Evolutionary conservation across 1,140 invertebrate species (phyloP).

Genomic region (Cydia splendana): DNA sequence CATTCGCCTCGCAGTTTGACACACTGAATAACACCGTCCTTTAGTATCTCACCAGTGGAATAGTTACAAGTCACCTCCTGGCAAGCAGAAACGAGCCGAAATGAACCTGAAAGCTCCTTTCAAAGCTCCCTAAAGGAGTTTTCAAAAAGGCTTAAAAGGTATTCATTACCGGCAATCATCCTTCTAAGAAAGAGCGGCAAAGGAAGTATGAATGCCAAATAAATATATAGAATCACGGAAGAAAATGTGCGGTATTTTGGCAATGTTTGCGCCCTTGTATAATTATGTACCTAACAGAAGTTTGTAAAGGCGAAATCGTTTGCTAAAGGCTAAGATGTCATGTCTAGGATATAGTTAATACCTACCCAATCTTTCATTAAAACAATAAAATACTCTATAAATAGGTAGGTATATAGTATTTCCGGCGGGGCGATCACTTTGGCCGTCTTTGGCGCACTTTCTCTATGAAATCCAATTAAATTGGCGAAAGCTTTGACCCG

Average conservation of each 20-base stretch:
- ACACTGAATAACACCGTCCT: slow-evolving; percentile 62
- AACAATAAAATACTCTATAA: too few species aligned
- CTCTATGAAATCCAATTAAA: slow-evolving; percentile 11
- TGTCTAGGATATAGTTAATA: too few species aligned
- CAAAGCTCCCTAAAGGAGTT: slow-evolving; percentile 28
- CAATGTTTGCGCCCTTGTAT: background rate
- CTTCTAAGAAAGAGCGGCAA: background rate
- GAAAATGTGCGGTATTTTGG: slow-evolving; percentile 4
- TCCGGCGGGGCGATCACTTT: background rate
- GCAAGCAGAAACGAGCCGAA: slow-evolving; percentile 20
- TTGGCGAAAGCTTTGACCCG: background rate
- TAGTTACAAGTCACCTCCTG: slow-evolving; percentile 41
- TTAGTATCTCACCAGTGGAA: slow-evolving; percentile 54
- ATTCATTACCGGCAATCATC: slow-evolving; percentile 31
- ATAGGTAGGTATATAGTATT: background rate
- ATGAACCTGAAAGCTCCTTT: slow-evolving; percentile 35
- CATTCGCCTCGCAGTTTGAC: slow-evolving; percentile 61
- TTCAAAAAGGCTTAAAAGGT: slow-evolving; percentile 32
- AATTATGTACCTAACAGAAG: background rate
- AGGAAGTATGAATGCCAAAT: slow-evolving; percentile 5
- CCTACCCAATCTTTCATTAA: too few species aligned
- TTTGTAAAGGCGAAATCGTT: too few species aligned
- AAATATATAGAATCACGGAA: slow-evolving; percentile 1
- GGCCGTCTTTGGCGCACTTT: background rate
- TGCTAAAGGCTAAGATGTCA: too few species aligned